Percentiles rank a stretch among this genome's conserved stretches.
These are phyloP conservation scores for Phalanger gymnotis DNA, from an alignment of 2,797 vertebrate species.

Conservation along the genomic window DNA sequence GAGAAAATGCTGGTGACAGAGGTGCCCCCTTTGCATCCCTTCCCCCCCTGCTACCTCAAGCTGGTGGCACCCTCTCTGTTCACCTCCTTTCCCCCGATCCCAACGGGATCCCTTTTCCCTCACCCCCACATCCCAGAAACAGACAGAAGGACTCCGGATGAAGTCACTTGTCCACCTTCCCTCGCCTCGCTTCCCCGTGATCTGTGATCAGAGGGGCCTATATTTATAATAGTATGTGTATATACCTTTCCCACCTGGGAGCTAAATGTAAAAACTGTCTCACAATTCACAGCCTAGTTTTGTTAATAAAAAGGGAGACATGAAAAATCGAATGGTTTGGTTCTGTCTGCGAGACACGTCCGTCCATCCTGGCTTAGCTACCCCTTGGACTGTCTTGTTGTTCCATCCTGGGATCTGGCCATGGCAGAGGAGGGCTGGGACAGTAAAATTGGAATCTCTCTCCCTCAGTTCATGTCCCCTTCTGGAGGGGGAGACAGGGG, in stretches of 20 bases:
- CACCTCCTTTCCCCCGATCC: neutral
- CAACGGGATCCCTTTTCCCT: neutral
- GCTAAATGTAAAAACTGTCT: conserved; percentile 14
- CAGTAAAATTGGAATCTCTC: neutral
- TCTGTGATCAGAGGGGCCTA: neutral
- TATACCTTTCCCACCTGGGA: neutral
- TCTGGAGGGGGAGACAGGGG: neutral
- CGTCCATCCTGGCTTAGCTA: neutral
- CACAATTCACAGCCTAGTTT: conserved; percentile 5
- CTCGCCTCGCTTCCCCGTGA: neutral
- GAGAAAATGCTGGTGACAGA: conserved; percentile 32
- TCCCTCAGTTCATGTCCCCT: neutral
- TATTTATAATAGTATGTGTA: neutral
- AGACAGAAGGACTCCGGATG: neutral
- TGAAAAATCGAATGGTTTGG: neutral
- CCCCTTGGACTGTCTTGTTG: no score
- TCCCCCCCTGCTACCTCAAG: neutral
- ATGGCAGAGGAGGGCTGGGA: neutral
- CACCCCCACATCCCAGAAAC: conserved; percentile 19
- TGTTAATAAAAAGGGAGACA: conserved; percentile 70
- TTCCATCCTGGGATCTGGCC: no score
- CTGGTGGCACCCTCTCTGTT: neutral
- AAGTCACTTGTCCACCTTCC: neutral
- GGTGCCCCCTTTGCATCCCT: neutral
- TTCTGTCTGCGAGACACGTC: neutral